These are phyloP conservation scores for Forpus xanthops DNA, from an alignment of 2,797 vertebrate genomes.

Conservation along the genomic window DNA sequence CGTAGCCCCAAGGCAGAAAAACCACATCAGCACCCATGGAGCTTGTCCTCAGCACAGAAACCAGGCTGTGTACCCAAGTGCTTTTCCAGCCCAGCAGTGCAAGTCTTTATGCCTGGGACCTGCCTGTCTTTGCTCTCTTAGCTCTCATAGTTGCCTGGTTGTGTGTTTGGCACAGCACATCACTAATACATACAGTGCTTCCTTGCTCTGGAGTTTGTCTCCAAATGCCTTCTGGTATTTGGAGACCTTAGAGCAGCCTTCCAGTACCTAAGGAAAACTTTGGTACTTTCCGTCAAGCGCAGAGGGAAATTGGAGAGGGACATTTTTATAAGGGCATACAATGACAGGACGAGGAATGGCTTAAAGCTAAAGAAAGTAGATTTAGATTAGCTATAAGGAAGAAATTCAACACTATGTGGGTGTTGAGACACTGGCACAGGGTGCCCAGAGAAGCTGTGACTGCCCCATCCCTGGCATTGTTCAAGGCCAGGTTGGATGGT, in stretches of 20 bases:
- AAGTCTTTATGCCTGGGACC: background rate
- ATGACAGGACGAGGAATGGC: background rate
- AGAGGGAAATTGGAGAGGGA: background rate
- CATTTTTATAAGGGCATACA: background rate
- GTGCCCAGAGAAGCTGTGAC: background rate
- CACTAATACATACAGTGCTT: background rate
- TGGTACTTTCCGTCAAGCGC: background rate
- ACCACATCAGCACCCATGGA: background rate
- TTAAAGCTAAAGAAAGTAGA: background rate
- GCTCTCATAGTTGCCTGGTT: accelerated
- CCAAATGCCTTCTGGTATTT: background rate
- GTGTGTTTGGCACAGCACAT: background rate
- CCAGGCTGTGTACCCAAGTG: accelerated
- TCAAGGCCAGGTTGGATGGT: background rate
- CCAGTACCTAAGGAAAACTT: background rate
- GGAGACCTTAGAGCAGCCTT: background rate
- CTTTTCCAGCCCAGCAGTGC: background rate
- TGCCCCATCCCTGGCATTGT: background rate
- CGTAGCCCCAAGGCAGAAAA: background rate
- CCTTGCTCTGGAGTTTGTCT: background rate
- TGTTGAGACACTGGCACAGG: background rate
- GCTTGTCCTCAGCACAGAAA: background rate
- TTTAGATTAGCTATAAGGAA: background rate
- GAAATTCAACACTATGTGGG: background rate
- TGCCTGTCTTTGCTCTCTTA: background rate